These are phyloP conservation scores for Clarias macrocephalus DNA, from an alignment of 2,113 vertebrate species.

Conservation along the genomic window DNA sequence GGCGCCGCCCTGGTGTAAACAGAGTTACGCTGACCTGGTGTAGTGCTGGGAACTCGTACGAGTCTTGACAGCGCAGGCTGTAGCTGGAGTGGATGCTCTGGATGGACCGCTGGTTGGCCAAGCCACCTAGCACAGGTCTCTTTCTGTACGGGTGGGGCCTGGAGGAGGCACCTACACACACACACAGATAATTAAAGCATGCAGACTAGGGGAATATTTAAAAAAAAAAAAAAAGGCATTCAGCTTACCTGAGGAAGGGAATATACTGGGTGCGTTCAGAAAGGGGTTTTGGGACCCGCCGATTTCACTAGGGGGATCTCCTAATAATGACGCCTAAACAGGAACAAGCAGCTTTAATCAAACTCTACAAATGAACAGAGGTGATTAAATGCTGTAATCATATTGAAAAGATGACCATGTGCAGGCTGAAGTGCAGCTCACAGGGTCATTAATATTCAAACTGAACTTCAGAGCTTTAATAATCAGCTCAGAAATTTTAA, in stretches of 20 bases:
- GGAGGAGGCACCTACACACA: slow-evolving; percentile 48
- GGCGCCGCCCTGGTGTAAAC: background rate
- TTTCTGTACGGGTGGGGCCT: slow-evolving; percentile 78
- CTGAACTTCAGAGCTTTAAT: background rate
- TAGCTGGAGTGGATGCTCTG: slow-evolving; percentile 66
- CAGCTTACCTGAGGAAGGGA: slow-evolving; percentile 70
- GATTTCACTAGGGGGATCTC: slow-evolving; percentile 83
- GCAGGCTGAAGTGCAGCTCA: background rate
- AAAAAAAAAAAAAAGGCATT: background rate
- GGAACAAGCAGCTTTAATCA: background rate
- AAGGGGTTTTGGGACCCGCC: slow-evolving; percentile 77
- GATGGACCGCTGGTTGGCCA: slow-evolving; percentile 67
- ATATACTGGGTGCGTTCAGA: slow-evolving; percentile 73
- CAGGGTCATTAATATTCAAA: background rate
- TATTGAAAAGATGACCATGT: background rate
- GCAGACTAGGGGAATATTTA: background rate
- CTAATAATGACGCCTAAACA: slow-evolving; percentile 77
- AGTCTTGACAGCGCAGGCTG: slow-evolving; percentile 73
- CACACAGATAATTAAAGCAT: background rate
- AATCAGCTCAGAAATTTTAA: background rate
- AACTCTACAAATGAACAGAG: background rate
- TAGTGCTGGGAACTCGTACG: slow-evolving; percentile 69
- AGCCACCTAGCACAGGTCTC: slow-evolving; percentile 70
- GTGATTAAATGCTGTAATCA: background rate
- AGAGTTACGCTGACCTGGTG: slow-evolving; percentile 62